phyloP scores from a whole-genome alignment of 1,140 invertebrate genomes.

The Helicoverpa armigera region DNA sequence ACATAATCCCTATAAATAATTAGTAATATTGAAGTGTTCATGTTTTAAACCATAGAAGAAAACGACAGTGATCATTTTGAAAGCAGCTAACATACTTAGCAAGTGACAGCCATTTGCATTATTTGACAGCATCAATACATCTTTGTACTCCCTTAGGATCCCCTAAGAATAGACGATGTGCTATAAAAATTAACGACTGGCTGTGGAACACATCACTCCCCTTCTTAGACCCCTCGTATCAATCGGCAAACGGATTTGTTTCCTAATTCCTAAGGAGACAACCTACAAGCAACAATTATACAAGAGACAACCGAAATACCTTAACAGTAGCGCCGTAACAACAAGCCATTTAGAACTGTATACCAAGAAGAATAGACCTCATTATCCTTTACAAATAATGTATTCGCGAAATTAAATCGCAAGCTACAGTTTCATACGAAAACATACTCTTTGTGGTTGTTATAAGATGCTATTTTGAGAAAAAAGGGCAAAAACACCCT shows the following conservation, averaged over 20 bases:
- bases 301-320: slow-evolving; percentile 69
- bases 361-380: slow-evolving; percentile 47
- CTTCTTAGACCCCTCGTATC: slow-evolving; percentile 68
- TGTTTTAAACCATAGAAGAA: no score
- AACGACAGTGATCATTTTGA: no score
- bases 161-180: slow-evolving; percentile 61
- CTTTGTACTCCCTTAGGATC: not conserved
- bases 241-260: slow-evolving; percentile 83
- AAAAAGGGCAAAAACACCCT: slow-evolving; percentile 56
- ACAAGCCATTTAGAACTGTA: slow-evolving; percentile 57
- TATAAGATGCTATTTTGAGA: slow-evolving; percentile 58
- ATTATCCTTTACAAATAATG: slow-evolving; percentile 52
- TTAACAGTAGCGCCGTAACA: not conserved
- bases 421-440: slow-evolving; percentile 52
- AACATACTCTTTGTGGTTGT: slow-evolving; percentile 56
- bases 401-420: slow-evolving; percentile 62
- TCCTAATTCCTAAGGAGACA: slow-evolving; percentile 82
- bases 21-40: no score
- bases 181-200: slow-evolving; percentile 73
- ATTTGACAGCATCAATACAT: slow-evolving; percentile 25
- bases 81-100: not conserved
- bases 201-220: slow-evolving; percentile 58
- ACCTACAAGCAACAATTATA: slow-evolving; percentile 84
- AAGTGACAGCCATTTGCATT: not conserved
- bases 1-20: no score